These are phyloP conservation scores for Parauchenoglanis ngamensis DNA, from an alignment of 2,797 vertebrate species.

Conservation along the genomic window DNA sequence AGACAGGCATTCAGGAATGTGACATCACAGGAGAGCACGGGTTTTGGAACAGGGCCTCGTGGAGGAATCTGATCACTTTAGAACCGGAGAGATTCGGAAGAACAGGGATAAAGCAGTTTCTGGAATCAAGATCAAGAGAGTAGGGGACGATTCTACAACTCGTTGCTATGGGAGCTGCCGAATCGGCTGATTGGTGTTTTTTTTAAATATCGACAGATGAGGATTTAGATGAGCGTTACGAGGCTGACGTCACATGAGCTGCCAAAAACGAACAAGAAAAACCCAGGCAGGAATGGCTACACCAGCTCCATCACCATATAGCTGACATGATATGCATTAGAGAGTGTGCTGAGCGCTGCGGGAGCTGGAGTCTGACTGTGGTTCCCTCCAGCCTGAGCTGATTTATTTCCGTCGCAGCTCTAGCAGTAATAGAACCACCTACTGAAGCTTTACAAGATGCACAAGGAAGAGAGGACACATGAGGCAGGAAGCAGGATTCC, in stretches of 20 bases:
- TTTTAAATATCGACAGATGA: background rate
- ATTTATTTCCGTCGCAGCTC: background rate
- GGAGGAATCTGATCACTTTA: background rate
- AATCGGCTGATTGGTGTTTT: background rate
- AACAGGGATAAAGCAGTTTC: background rate
- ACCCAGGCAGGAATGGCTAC: background rate
- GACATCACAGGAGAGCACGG: background rate
- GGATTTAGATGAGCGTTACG: background rate
- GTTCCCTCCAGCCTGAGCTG: background rate
- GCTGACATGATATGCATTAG: background rate
- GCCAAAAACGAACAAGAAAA: background rate
- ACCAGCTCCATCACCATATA: background rate
- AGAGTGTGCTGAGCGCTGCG: background rate
- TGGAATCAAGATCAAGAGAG: background rate
- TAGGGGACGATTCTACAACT: background rate
- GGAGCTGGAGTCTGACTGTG: background rate
- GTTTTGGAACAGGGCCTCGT: background rate
- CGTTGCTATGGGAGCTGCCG: no score
- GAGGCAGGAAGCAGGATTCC: conserved; percentile 13
- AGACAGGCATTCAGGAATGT: background rate
- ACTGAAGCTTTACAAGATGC: conserved; percentile 7
- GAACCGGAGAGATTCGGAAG: background rate
- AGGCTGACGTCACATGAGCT: background rate
- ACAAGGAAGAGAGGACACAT: background rate
- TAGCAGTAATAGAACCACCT: background rate